Evolutionary conservation across 2,888 invertebrate genomes (phyloP).

Genomic region (Matsumyia berberina): DNA sequence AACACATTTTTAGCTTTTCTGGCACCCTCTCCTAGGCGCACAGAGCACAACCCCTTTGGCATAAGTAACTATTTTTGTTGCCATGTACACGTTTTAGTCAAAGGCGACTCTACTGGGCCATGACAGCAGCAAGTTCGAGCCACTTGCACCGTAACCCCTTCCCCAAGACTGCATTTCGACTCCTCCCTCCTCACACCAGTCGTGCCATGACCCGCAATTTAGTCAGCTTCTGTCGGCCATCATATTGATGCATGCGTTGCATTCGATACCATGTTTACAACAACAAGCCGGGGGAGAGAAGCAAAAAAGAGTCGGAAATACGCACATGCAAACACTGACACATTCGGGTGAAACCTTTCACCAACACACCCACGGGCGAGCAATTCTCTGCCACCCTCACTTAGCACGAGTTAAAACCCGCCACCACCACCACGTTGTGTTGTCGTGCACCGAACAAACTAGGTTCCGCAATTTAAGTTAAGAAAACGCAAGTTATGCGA

Average conservation of each 20-base stretch:
- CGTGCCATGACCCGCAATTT: conserved; percentile 33
- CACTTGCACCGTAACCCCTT: conserved; percentile 19
- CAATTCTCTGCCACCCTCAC: conserved; percentile 30
- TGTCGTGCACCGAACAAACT: conserved; percentile 29
- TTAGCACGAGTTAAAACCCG: conserved; percentile 7
- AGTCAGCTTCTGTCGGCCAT: conserved; percentile 54
- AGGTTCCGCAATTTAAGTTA: conserved; percentile 62
- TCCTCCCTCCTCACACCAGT: neutral
- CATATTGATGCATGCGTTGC: conserved; percentile 56
- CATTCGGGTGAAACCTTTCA: no score
- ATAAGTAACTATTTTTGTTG: conserved; percentile 50
- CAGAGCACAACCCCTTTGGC: conserved; percentile 18
- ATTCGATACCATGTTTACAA: conserved; percentile 46
- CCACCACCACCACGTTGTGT: conserved; percentile 4
- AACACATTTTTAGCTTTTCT: neutral
- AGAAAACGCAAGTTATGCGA: conserved; percentile 54
- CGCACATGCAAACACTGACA: conserved; percentile 42
- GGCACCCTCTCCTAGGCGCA: conserved; percentile 9
- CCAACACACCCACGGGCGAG: conserved; percentile 16
- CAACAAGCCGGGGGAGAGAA: conserved; percentile 6
- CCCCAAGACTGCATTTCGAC: conserved; percentile 5
- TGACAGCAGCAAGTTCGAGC: conserved; percentile 25
- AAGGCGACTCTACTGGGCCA: conserved; percentile 28
- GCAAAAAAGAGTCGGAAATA: conserved; percentile 8
- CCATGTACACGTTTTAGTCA: conserved; percentile 27